Evolutionary conservation across 2,113 vertebrate genomes (phyloP), one percentile per base, ranked within the genome.

Genomic region (Camelus bactrianus): DNA sequence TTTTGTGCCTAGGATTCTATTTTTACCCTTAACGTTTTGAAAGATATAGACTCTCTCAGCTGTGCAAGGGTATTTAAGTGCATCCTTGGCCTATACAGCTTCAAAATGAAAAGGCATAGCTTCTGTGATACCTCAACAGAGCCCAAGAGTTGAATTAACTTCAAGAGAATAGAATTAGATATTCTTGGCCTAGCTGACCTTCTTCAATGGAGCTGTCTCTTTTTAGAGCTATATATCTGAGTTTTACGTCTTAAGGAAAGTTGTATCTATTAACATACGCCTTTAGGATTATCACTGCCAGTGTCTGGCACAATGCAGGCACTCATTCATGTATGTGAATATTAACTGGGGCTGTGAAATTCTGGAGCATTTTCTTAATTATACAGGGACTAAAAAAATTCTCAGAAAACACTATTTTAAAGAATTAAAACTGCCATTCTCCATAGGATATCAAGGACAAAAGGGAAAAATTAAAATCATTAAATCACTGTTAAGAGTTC

Each of bases 401-500:
- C 30, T 62, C 46, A 7, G n/a, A 81, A 22, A 19, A 6, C 11
- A 38, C 2, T 26, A 50, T 38, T 77, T 93, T 26, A 86, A 96
- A 54, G 62, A 69, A 92, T 32, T 30, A 16, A 89, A 89, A 79
- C 0, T 46, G 3, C 5, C 7, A 46, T 5, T 64, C 12, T 73
- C 30, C 26, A 14, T 42, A 46, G 16, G 6, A 38, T 89, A 10
- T 60, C 10, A 52, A 93, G 56, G 48, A 82, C 22, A 83, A 90
- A 58, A 86, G 22, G 3, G 60, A 75, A 95, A 75, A 35, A 54
- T 30, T 87, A 20, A 80, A 64, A 82, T 73, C 4, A 79, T 19
- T 90, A 95, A 94, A 82, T 70, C 22, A 62, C 50, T 70, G 4
- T 28, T 89, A 42, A 86, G 67, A 48, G 46, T 75, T 94, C 58